Percentiles rank a stretch among this genome's conserved stretches.
Conservation (phyloP, 30 jellyfish, hydroid and myxozoan genomes). For the Aurelia sp. region DNA sequence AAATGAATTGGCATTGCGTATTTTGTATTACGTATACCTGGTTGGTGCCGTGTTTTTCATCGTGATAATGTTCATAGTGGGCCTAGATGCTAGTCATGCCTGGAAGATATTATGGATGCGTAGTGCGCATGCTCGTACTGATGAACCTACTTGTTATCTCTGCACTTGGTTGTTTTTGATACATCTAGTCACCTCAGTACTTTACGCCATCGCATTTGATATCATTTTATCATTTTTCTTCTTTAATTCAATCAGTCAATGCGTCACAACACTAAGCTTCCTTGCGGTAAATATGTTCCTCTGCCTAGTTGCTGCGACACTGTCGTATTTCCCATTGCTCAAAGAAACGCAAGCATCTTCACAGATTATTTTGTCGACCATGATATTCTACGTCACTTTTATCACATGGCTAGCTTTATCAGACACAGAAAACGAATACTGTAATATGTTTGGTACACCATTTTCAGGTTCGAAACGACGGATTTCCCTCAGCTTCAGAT, state of each 20-base stretch:
- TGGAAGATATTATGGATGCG: conserved; percentile 88
- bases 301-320: conserved; percentile 72
- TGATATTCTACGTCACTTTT: conserved; percentile 65
- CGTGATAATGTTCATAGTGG: conserved; percentile 52
- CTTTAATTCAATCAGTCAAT: conserved; percentile 75
- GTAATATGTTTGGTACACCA: conserved; percentile 94
- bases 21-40: conserved; percentile 61
- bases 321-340: conserved; percentile 73
- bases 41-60: conserved; percentile 57
- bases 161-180: conserved; percentile 97
- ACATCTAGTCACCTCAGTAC: conserved; percentile 81
- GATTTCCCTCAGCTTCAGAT: conserved; percentile 77
- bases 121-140: conserved; percentile 70
- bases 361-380: conserved; percentile 78
- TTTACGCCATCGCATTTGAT: conserved; percentile 88
- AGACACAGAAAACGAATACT: conserved; percentile 91
- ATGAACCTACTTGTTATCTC: conserved; percentile 91
- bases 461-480: conserved; percentile 87
- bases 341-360: conserved; percentile 75
- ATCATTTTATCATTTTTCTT: conserved; percentile 84
- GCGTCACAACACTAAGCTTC: conserved; percentile 70
- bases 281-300: conserved; percentile 66
- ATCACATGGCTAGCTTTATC: conserved; percentile 95
- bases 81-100: conserved; percentile 83
- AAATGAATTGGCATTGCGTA: conserved; percentile 42